A percentile compares a stretch with the other conserved stretches of the same genome.
Conservation (phyloP, 1,140 invertebrate genomes). For the Phenacoccus solenopsis region DNA sequence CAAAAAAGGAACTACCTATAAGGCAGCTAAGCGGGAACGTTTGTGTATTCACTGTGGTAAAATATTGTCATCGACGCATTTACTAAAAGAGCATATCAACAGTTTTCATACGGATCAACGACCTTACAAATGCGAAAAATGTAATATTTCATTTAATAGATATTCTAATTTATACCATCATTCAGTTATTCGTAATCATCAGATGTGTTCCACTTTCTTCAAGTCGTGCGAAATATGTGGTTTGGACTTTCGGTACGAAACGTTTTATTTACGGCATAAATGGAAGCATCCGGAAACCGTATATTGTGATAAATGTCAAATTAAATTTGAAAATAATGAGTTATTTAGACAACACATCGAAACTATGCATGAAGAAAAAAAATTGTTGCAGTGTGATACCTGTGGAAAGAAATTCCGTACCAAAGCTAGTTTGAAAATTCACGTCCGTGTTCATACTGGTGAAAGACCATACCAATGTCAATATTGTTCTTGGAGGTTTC, state of each 20-base stretch:
- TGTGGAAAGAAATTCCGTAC: slow-evolving; percentile 51
- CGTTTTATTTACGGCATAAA: not conserved
- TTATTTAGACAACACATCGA: not conserved
- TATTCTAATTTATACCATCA: not conserved
- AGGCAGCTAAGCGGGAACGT: not conserved
- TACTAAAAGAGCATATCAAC: not conserved
- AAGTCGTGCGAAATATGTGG: not conserved
- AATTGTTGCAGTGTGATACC: slow-evolving; percentile 30
- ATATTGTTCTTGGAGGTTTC: slow-evolving; percentile 39
- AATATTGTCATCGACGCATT: not conserved
- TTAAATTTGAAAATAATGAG: not conserved
- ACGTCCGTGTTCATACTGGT: slow-evolving; percentile 37
- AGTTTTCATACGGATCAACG: not conserved
- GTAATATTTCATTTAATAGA: not conserved
- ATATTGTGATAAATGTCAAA: not conserved
- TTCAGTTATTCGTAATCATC: not conserved
- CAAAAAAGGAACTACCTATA: not conserved
- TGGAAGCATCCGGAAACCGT: not conserved
- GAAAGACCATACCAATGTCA: slow-evolving; percentile 38
- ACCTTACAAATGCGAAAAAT: not conserved
- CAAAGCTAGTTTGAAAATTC: slow-evolving; percentile 46
- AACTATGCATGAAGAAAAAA: not conserved
- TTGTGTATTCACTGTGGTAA: not conserved
- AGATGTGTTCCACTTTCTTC: not conserved
- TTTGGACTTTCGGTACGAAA: not conserved